Base-by-base conservation (phyloP, 2,888 invertebrate species). In the Hypsopygia costalis region DNA sequence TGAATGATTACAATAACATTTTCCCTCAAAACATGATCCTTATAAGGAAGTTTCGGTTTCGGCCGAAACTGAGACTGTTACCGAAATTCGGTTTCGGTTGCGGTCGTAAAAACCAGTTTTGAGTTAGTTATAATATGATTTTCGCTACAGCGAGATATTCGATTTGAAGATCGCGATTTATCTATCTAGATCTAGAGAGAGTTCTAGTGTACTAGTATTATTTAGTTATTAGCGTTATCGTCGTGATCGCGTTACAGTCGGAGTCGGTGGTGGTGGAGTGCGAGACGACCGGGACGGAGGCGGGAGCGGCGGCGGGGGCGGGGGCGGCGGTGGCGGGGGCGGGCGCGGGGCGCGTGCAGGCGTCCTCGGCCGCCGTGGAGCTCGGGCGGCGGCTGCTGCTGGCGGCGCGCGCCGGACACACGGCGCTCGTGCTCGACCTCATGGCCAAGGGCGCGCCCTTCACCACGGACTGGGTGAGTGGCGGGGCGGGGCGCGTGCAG, bases 361-460 rank as follows among this genome's bases (percentile, higher is more conserved):
- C 46, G 39, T 53, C 69, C 32, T 63, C 80, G 52, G 87, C 90
- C 12, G 88, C 92, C 49, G 92, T 93, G 49, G 97, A 97, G 82
- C 86, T 97, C 52, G 97, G 98, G 9, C 97, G 97, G 59, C 91
- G 94, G 43, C 88, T 98, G 62, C 82, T 98, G 52, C 91, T 93
- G 66, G 94, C 94, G 39, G 94, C 97, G 30, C 92, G 93, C 53
- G 92, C 93, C 51, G 97, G 97, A 1, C 93, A 96, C 71, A 92
- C 94, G 2, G 90, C 91, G 44, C 91, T 92, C 51, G 95, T 97
- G 11, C 91, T 94, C 44, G 90, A 92, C 32, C 91, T 97, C 43
- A 93, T 98, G 91, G 91, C 92, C 20, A 92, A 93, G 76, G 97
- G 98, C 34, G 97, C 97, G 34, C 97, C 97, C 16, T 97, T 98